phyloP scores from a whole-genome alignment of 2,797 vertebrate species.

The Ciconia nigra region DNA sequence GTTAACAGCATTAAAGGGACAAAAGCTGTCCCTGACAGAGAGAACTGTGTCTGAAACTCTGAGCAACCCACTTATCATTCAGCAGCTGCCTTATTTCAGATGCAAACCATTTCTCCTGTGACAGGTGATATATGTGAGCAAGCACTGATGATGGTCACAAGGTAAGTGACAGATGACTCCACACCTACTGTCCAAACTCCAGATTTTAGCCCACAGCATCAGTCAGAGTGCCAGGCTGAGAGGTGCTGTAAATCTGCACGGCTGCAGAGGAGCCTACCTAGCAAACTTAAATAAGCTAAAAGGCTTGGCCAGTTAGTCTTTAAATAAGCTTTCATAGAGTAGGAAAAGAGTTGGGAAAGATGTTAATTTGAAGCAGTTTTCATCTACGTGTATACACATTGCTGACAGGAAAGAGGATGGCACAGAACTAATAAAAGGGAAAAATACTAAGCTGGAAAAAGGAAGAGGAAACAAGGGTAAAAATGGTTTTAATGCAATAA shows the following conservation, averaged over 20 bases:
- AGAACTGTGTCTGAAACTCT: neutral
- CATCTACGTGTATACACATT: neutral
- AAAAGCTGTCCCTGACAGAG: neutral
- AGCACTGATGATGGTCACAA: neutral
- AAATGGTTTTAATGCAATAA: neutral
- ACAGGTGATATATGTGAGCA: neutral
- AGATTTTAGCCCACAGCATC: neutral
- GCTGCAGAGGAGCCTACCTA: neutral
- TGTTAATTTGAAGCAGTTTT: neutral
- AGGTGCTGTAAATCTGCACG: neutral
- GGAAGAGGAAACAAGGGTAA: neutral
- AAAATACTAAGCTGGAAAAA: neutral
- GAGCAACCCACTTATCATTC: neutral
- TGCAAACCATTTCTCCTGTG: neutral
- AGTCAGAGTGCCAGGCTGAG: neutral
- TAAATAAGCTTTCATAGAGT: neutral
- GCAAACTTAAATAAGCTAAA: neutral
- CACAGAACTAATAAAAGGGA: neutral
- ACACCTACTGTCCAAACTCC: neutral
- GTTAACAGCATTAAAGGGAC: neutral
- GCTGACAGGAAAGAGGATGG: neutral
- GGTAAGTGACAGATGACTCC: neutral
- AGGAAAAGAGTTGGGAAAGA: neutral
- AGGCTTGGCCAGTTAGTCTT: neutral
- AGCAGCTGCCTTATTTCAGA: neutral